Evolutionary conservation across 2,888 invertebrate species (phyloP).

Genomic region (Glyphotaelius pellucidus): DNA sequence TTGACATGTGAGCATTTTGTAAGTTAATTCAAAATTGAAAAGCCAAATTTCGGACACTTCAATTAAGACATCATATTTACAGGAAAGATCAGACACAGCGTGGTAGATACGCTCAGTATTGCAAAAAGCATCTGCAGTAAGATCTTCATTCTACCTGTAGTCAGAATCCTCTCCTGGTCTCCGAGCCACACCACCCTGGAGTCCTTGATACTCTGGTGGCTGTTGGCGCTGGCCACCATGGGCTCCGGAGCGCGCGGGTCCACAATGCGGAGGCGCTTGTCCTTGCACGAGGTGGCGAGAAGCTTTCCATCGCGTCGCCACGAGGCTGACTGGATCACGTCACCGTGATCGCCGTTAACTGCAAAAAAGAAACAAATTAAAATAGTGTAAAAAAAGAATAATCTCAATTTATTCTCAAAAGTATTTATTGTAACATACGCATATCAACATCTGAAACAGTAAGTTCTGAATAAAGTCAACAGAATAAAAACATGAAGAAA

Average conservation of each 20-base stretch:
- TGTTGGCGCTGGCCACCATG: constrained; percentile 81
- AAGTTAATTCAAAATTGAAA: no score
- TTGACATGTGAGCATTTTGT: no score
- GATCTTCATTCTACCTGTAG: constrained; percentile 81
- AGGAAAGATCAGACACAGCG: no score
- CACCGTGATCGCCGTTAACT: constrained; percentile 87
- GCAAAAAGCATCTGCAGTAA: neutral
- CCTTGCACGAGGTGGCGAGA: constrained; percentile 93
- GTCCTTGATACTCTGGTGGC: constrained; percentile 94
- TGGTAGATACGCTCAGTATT: no score
- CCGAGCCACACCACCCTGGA: constrained; percentile 95
- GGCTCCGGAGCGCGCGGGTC: constrained; percentile 84
- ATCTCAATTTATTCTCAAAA: no score
- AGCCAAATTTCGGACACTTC: no score
- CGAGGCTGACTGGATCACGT: constrained; percentile 92
- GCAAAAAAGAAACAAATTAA: constrained; percentile 55
- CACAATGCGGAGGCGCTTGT: constrained; percentile 90
- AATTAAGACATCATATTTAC: no score
- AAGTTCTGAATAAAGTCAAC: no score
- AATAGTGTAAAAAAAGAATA: no score
- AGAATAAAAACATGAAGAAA: no score
- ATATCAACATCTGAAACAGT: no score
- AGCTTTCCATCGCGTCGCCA: constrained; percentile 92
- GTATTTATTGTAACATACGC: no score
- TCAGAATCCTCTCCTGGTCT: constrained; percentile 87